Percentiles rank a stretch among this genome's conserved stretches.
phyloP scores from a whole-genome alignment of 2,888 invertebrate genomes.

The Caenorhabditis parvicauda region DNA sequence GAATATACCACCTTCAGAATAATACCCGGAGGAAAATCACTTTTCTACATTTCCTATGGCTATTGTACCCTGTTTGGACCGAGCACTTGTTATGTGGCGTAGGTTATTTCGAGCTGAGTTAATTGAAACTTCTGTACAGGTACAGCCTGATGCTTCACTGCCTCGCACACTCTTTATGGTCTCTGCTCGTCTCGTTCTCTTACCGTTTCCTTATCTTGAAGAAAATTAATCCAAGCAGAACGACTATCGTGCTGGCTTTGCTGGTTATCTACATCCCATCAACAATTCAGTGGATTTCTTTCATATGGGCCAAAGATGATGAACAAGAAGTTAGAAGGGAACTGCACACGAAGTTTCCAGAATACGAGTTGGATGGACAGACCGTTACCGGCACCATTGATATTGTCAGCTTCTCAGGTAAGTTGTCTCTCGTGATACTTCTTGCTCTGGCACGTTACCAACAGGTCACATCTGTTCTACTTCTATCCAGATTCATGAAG shows the following conservation, averaged over 20 bases:
- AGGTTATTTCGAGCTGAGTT: no score
- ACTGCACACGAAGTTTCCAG: constrained; percentile 16
- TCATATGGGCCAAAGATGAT: no score
- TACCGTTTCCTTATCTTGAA: constrained; percentile 28
- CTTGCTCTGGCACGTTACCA: no score
- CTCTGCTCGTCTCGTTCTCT: constrained; percentile 16
- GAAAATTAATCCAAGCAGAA: constrained; percentile 12
- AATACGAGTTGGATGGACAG: constrained; percentile 14
- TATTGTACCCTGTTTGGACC: constrained; percentile 17
- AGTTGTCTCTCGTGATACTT: no score
- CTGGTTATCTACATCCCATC: constrained; percentile 19
- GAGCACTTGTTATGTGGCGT: constrained; percentile 14
- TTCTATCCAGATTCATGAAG: no score
- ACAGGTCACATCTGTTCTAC: no score
- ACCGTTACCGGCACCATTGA: constrained; percentile 20
- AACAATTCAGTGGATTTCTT: no score
- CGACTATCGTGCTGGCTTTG: constrained; percentile 6
- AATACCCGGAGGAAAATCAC: constrained; percentile 22
- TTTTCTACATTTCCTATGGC: constrained; percentile 22
- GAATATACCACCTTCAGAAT: no score
- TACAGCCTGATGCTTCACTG: constrained; percentile 23
- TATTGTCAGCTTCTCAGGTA: no score
- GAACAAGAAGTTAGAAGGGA: no score
- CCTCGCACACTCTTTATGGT: constrained; percentile 24
- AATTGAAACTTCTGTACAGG: no score